phyloP scores from a whole-genome alignment of 1,140 invertebrate genomes.

The Aphis gossypii region DNA sequence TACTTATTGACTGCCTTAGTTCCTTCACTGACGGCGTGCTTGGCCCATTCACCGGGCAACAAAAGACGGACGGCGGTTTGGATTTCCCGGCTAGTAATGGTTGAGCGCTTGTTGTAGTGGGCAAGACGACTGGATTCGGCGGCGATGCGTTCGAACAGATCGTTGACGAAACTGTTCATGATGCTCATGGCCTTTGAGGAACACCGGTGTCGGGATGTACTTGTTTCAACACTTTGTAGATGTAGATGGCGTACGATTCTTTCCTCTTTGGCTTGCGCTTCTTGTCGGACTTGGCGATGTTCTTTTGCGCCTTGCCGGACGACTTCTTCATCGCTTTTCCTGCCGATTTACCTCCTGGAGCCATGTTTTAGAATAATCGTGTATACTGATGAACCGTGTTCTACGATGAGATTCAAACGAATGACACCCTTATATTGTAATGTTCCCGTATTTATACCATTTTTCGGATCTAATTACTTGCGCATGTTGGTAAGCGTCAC shows the following conservation, averaged over 20 bases:
- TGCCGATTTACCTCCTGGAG: slow-evolving; percentile 60
- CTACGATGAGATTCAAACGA: background rate
- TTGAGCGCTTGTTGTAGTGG: slow-evolving; percentile 68
- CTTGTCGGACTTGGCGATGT: too few relatives aligned
- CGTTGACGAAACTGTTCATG: slow-evolving; percentile 73
- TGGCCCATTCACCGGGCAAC: slow-evolving; percentile 70
- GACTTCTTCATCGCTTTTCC: slow-evolving; percentile 69
- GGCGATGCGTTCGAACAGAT: slow-evolving; percentile 60
- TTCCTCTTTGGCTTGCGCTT: too few relatives aligned
- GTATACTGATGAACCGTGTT: background rate
- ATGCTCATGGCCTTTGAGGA: slow-evolving; percentile 71
- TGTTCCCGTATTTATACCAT: too few relatives aligned
- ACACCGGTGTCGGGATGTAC: slow-evolving; percentile 76
- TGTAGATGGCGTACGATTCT: too few relatives aligned
- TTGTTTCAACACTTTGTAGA: slow-evolving; percentile 61
- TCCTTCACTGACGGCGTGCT: slow-evolving; percentile 61
- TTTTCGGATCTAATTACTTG: too few relatives aligned
- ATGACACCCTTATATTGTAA: background rate
- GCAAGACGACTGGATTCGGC: slow-evolving; percentile 67
- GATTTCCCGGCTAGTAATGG: slow-evolving; percentile 71
- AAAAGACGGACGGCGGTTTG: slow-evolving; percentile 71
- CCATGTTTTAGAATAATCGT: background rate
- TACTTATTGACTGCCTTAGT: slow-evolving; percentile 47
- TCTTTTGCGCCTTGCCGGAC: too few relatives aligned
- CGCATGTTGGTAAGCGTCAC: too few relatives aligned